Evolutionary conservation across 2,797 vertebrate species (phyloP).

Genomic region (Synaphobranchus kaupii): DNA sequence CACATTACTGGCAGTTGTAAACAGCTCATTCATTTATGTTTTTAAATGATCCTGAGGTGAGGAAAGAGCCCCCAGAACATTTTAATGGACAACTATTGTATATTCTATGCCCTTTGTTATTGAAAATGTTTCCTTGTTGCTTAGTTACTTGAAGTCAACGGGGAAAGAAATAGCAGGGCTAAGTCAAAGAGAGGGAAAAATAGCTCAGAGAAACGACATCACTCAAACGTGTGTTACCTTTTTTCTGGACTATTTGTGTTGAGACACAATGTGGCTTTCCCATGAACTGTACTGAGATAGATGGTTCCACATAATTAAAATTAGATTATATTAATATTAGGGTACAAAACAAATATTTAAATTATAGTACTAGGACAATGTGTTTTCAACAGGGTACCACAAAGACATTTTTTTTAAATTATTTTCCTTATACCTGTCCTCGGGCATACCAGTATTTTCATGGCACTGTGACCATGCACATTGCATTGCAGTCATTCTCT

Average conservation of each 20-base stretch:
- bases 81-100: neutral
- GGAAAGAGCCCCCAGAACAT: neutral
- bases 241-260: neutral
- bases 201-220: neutral
- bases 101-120: slow-evolving; percentile 4
- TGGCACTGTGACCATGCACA: neutral
- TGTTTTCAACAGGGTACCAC: neutral
- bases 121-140: neutral
- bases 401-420: neutral
- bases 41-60: neutral
- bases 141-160: neutral
- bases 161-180: neutral
- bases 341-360: neutral
- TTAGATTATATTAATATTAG: neutral
- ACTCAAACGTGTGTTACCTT: neutral
- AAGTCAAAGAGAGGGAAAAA: neutral
- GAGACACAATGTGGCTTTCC: neutral
- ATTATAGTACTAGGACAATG: neutral
- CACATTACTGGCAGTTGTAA: neutral
- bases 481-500: neutral
- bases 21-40: neutral
- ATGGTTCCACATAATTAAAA: neutral
- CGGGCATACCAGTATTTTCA: neutral
- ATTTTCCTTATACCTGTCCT: neutral
- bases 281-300: neutral